Evolutionary conservation across 1,140 invertebrate species (phyloP), one percentile per base, ranked within the genome.

Genomic region (Gryon sp.): DNA sequence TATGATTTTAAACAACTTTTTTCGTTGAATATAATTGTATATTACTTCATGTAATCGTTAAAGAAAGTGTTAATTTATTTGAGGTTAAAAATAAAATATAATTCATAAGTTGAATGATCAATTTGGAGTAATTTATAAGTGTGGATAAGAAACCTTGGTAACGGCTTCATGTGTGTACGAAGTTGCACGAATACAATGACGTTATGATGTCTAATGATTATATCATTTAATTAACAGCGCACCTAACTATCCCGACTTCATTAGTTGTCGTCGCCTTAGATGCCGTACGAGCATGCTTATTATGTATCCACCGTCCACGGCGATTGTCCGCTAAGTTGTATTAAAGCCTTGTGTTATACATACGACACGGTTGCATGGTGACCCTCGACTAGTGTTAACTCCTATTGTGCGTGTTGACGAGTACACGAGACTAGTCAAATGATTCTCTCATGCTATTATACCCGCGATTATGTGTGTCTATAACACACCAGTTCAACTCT

Each of bases 141-240:
- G n/a, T n/a, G n/a, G n/a, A n/a, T n/a, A n/a, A n/a, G n/a, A n/a
- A n/a, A n/a, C n/a, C n/a, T n/a, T n/a, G n/a, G n/a, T n/a, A n/a
- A n/a, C n/a, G n/a, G n/a, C n/a, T n/a, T n/a, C n/a, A n/a, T n/a
- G n/a, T n/a, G 26, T 15, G 16, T 18, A 40, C 6, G 15, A 53
- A 59, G 14, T 57, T 55, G 74, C 70, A 75, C 76, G 76, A 77
- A 83, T 83, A 85, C 84, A 85, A 88, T 87, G 82, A 85, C 82
- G 82, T 82, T 82, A 84, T 84, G 86, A 87, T 87, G 86, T 88
- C 87, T 87, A 89, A 89, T 89, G 87, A 89, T 88, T 79, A 83
- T 89, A 89, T 88, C 86, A 88, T 88, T 89, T 88, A 88, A 89
- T 89, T 88, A 89, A 88, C 86, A 87, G 86, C 85, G 79, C 83